Base-by-base conservation (phyloP, 2,888 invertebrate genomes). In the Yponomeuta malinellus region DNA sequence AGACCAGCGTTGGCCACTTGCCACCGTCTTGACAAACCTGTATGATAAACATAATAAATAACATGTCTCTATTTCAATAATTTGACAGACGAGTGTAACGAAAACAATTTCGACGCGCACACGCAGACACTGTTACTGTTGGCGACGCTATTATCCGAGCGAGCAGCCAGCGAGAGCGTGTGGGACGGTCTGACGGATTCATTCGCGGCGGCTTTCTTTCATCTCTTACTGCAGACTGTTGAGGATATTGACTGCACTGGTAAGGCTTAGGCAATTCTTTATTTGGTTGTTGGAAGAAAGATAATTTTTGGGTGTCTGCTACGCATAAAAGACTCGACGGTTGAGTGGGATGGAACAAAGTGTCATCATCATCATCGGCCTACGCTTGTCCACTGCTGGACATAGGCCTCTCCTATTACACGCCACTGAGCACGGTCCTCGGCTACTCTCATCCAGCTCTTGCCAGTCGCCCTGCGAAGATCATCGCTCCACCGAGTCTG, bases 101-200 rank as follows among this genome's bases (percentile, higher is more conserved):
- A 71, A 5, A 75, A 74, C 2, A 74, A 76, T 66, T 69, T 84
- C 70, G 71, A 72, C 12, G 82, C 87, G 67, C 83, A 81, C n/a
- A 76, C 83, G 72, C 87, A 90, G 69, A 81, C 81, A 0, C 71
- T 90, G 70, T 73, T 79, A 0, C 76, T 92, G 2, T 72, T 90
- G 0, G 85, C 81, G 0, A 75, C 81, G 5, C 69, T 92, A 68
- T 72, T 90, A 10, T 71, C 72, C 0, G 89, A 88, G 65, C 78
- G 78, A 0, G 72, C 81, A 0, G 85, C 87, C 0, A 74, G 74
- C 5, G 84, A 86, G 65, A 80, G 75, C 48, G 77, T 88, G 2
- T 91, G 90, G 89, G 71, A 72, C 31, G 81, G 82, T 48, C 72
- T 90, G 43, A 81, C 74, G 48, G 80, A 83, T 2, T 75, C 75